Evolutionary conservation across 2,888 invertebrate species (phyloP), one percentile per base, ranked within the genome.

Genomic region (Celastrina argiolus): DNA sequence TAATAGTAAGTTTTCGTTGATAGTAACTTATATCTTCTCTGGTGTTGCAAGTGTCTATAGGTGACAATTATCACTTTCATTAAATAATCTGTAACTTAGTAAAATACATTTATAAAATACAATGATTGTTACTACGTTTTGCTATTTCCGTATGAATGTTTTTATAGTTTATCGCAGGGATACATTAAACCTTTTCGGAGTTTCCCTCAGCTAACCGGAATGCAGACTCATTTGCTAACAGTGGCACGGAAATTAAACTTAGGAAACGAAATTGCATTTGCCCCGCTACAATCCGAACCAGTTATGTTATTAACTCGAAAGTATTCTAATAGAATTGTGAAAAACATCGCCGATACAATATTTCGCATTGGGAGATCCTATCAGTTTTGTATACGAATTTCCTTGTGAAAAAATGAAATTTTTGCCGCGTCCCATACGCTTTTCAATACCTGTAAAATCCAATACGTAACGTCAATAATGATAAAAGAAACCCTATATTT

Each of bases 381-480:
- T 70, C 68, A 65, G 51, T 65, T 36, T 41, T 63, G 67, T 70
- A 67, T 69, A 72, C 67, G 69, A 71, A 72, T 70, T 68, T 70
- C 42, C 66, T 68, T 67, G 31, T 26, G 58, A 36, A 63, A 67
- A 70, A 70, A 67, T 68, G 68, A 64, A 68, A 69, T 72, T 70
- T 70, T 70, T 70, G 68, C 69, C 42, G 65, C 64, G 65, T 69
- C n/a, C 31, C 31, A 58, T 58, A 58, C 31, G 58, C 58, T 16
- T 28, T 56, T 14, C 31, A 58, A 31, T 31, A 58, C n/a, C 58
- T 16, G 7, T 31, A 45, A 45, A 45, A 45, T 18, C 45, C 3
- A 45, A 18, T 18, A 8, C 45, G 10, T 45, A 2, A 6, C 18
- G 16, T 18, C 18, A 45, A 3, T 8, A 51, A 34, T 34, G 34